Percentiles rank a stretch among this genome's conserved stretches.
Evolutionary conservation across 2,888 invertebrate genomes (phyloP).

Genomic region (Sinohyriopsis cumingii): DNA sequence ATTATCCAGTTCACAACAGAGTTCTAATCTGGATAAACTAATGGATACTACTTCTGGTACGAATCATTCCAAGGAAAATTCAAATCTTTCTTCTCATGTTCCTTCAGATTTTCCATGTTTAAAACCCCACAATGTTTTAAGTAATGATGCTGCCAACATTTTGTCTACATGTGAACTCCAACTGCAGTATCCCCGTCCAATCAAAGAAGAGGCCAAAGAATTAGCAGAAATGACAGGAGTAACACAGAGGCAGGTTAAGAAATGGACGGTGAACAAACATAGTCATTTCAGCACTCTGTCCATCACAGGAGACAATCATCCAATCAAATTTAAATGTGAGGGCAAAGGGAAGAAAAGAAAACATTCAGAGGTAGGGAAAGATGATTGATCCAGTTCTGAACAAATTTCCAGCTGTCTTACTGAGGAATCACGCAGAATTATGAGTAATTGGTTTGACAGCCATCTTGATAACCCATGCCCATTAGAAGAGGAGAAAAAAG

Average conservation of each 20-base stretch:
- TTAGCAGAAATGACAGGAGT: conserved; percentile 48
- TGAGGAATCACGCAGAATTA: conserved; percentile 37
- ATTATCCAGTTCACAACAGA: no score
- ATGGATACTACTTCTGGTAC: no score
- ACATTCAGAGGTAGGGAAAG: conserved; percentile 8
- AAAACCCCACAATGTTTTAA: conserved; percentile 33
- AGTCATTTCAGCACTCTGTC: conserved; percentile 65
- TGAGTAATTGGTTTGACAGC: conserved; percentile 53
- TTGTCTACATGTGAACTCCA: conserved; percentile 57
- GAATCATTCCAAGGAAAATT: no score
- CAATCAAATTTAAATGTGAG: conserved; percentile 56
- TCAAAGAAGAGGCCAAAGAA: conserved; percentile 47
- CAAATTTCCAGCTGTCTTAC: conserved; percentile 27
- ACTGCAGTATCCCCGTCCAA: conserved; percentile 57
- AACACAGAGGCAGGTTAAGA: conserved; percentile 59
- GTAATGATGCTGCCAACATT: conserved; percentile 38
- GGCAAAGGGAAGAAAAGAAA: conserved; percentile 29
- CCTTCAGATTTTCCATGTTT: no score
- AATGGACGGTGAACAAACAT: conserved; percentile 67
- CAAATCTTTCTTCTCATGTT: no score
- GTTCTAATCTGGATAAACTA: no score
- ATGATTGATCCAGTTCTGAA: conserved; percentile 16
- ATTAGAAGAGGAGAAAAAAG: conserved; percentile 52
- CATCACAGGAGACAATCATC: conserved; percentile 63
- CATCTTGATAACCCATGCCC: conserved; percentile 57